Conservation (phyloP, 2,113 vertebrate species). For the Perognathus longimembris region DNA sequence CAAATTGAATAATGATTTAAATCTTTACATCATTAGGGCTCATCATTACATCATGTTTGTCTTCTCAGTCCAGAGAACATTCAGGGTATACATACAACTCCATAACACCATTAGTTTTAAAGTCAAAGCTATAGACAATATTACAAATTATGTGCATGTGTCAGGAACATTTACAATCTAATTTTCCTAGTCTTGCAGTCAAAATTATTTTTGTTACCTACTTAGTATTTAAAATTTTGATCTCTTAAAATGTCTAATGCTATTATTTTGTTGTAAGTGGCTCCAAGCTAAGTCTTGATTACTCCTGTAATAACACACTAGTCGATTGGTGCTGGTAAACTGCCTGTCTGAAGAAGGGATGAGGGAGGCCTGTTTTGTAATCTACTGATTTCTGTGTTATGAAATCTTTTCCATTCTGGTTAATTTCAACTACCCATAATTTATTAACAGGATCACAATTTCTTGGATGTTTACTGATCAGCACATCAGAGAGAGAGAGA, state of each 20-base stretch:
- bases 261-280: not conserved
- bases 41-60: not conserved
- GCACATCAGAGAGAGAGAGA: no score
- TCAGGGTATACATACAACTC: not conserved
- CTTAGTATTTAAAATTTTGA: not conserved
- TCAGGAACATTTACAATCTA: not conserved
- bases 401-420: not conserved
- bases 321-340: not conserved
- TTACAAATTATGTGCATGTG: not conserved
- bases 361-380: not conserved
- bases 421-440: not conserved
- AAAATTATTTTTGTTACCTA: slow-evolving; percentile 13
- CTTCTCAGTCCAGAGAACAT: not conserved
- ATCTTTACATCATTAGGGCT: not conserved
- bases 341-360: not conserved
- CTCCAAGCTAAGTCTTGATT: not conserved
- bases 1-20: not conserved
- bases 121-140: not conserved
- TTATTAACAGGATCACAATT: not conserved
- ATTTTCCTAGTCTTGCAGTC: not conserved
- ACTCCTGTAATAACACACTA: not conserved
- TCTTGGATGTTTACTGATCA: not conserved
- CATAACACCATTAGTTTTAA: not conserved
- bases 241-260: not conserved
- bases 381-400: slow-evolving; percentile 4